A percentile compares a stretch with the other conserved stretches of the same genome.
Conservation (phyloP, 2,797 vertebrate species). For the Myotis myotis region DNA sequence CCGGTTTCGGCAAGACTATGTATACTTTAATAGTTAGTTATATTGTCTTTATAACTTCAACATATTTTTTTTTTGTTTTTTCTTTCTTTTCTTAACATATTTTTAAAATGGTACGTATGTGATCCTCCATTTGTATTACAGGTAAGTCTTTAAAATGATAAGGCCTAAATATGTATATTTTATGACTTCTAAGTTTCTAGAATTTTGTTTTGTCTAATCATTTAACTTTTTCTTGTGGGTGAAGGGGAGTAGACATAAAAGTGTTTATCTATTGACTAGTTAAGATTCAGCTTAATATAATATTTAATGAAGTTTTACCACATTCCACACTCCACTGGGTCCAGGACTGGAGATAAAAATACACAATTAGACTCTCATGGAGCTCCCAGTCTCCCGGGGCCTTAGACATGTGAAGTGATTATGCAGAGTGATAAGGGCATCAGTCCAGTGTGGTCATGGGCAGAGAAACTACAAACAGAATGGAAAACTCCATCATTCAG, state of each 20-base stretch:
- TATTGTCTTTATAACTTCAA: slow-evolving; percentile 17
- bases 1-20: too few relatives aligned
- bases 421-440: background rate
- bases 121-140: background rate
- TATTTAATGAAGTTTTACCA: background rate
- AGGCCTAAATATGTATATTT: background rate
- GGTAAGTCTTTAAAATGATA: background rate
- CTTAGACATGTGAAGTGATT: background rate
- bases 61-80: background rate
- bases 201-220: slow-evolving; percentile 33
- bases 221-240: background rate
- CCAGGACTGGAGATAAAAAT: background rate
- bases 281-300: background rate
- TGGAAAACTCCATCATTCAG: background rate
- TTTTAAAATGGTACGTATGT: background rate
- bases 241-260: background rate
- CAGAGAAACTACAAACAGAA: background rate
- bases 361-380: background rate
- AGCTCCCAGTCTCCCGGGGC: background rate
- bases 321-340: background rate
- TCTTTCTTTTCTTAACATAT: background rate
- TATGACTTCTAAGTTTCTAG: background rate
- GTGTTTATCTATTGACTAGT: background rate
- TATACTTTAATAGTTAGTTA: background rate
- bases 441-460: background rate